phyloP scores from a whole-genome alignment of 2,888 invertebrate genomes.

The Lepidochrysops patricia region DNA sequence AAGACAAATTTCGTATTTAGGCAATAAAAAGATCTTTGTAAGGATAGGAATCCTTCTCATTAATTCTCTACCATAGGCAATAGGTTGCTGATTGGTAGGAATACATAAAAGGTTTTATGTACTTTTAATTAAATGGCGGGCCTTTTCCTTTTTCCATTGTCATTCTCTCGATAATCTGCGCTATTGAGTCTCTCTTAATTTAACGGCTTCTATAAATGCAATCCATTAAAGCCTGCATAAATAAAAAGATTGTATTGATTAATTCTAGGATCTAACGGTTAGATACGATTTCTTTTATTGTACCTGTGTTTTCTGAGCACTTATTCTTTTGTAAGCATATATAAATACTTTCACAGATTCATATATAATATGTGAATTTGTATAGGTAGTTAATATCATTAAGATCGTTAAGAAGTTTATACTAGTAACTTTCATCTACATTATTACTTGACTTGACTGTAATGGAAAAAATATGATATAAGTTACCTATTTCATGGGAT shows the following conservation, averaged over 20 bases:
- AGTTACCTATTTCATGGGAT: too few species aligned
- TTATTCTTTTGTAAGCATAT: constrained; percentile 8
- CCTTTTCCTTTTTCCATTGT: background rate
- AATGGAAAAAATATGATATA: too few species aligned
- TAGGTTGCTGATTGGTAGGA: too few species aligned
- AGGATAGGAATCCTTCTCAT: background rate
- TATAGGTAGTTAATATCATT: too few species aligned
- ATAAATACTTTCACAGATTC: too few species aligned
- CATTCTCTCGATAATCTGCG: constrained; percentile 5
- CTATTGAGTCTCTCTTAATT: background rate
- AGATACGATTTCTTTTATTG: background rate
- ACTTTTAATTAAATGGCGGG: background rate
- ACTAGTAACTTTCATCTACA: too few species aligned
- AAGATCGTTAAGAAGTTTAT: too few species aligned
- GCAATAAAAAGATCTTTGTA: too few species aligned
- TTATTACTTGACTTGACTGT: too few species aligned
- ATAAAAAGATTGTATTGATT: background rate
- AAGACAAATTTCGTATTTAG: too few species aligned
- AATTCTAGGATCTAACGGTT: background rate
- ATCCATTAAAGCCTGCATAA: background rate
- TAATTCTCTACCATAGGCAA: background rate
- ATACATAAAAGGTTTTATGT: background rate
- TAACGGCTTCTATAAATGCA: constrained; percentile 1
- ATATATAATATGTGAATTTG: too few species aligned
- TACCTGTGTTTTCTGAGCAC: background rate